Conservation (phyloP, 64 coral and sea anemone species). For the Catalaphyllia jardinei region DNA sequence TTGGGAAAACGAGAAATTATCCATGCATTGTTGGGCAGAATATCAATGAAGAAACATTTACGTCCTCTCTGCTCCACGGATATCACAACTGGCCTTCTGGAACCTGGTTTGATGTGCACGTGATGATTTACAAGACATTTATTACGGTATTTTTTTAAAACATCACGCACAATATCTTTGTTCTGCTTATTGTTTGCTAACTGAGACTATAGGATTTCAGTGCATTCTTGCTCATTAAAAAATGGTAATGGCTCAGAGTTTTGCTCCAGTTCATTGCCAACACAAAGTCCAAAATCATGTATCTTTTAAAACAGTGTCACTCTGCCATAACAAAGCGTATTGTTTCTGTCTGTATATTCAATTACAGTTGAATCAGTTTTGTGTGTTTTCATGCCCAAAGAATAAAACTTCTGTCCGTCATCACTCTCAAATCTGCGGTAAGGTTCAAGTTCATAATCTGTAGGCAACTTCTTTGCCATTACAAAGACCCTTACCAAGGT, state of each 20-base stretch:
- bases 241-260: conserved; percentile 15
- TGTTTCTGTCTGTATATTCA: conserved; percentile 49
- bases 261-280: conserved; percentile 42
- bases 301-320: conserved; percentile 49
- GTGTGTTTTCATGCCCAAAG: conserved; percentile 41
- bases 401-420: no score
- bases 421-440: conserved; percentile 2
- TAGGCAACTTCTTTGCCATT: conserved; percentile 4
- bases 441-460: conserved; percentile 52
- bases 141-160: conserved; percentile 21
- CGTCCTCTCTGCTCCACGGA: conserved; percentile 23
- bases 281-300: conserved; percentile 51
- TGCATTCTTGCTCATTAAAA: conserved; percentile 24
- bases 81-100: conserved; percentile 28
- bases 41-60: conserved; percentile 54
- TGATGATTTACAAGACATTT: conserved; percentile 47
- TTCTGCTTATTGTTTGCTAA: conserved; percentile 30
- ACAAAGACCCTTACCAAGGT: conserved; percentile 45
- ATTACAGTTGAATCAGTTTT: conserved; percentile 65
- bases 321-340: conserved; percentile 39
- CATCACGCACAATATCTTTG: conserved; percentile 32
- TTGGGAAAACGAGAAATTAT: conserved; percentile 51
- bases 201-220: conserved; percentile 28
- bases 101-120: conserved; percentile 27
- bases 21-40: conserved; percentile 36